Base-by-base conservation (phyloP, 2,888 invertebrate species). In the Colostygia pectinataria region DNA sequence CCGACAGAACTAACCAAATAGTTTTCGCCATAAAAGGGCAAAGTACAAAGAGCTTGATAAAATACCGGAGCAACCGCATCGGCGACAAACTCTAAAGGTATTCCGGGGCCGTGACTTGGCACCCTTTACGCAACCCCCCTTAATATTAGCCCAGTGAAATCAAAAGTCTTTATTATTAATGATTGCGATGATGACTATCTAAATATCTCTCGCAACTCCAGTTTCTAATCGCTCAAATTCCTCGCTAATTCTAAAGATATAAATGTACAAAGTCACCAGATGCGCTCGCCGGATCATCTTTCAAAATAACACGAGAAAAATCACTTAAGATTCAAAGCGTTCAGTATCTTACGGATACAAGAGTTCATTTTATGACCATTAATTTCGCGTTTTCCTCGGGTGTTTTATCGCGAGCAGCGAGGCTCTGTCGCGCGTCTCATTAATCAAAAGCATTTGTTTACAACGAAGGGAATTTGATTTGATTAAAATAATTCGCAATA, bases 381-480 rank as follows among this genome's bases (percentile, higher is more conserved):
- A 90, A 90, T 90, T 88, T 89, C 80, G 86, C 68, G 83, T 83
- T 88, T 88, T 86, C 84, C 77, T 83, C 74, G 85, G 86, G 85
- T 87, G 87, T 87, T 89, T 90, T 90, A 90, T 90, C 89, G 80
- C 80, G 83, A 78, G 81, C 84, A 85, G 85, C 83, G 85, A 79
- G 76, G 74, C 85, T 87, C 88, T 87, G 90, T 89, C 89, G 89
- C 89, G 82, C 79, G 89, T 84, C 89, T 86, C 90, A 90, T 90
- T 90, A 90, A 90, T 90, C 90, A 90, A 89, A 89, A 89, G 85
- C 90, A 90, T 90, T 90, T 90, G 90, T 90, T 90, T 90, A 90
- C 89, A 90, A 88, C 83, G 88, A 83, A 88, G 88, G 87, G 88
- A 90, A 88, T 90, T 89, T 89, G 89, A 90, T 89, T 90, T 90